Evolutionary conservation across 2,888 invertebrate species (phyloP).

Genomic region (Melieria omissa): DNA sequence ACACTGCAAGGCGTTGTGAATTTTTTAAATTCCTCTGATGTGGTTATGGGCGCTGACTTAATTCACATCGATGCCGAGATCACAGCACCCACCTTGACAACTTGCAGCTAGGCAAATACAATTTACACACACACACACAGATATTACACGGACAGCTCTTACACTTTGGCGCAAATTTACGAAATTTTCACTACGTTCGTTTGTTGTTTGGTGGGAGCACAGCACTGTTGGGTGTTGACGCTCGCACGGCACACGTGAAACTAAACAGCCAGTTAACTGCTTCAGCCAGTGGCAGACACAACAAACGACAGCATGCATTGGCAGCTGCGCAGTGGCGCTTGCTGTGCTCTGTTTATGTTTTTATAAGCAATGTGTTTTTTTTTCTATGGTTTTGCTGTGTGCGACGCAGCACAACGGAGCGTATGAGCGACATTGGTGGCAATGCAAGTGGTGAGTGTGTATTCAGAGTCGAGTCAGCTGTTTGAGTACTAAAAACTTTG

Average conservation of each 20-base stretch:
- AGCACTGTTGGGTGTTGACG: constrained; percentile 3
- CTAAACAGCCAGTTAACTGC: no score
- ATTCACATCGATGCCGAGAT: no score
- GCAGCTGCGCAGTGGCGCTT: constrained; percentile 21
- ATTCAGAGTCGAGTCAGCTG: no score
- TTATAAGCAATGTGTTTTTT: not conserved
- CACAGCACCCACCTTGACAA: no score
- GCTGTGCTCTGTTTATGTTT: not conserved
- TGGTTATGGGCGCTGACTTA: no score
- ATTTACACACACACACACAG: not conserved
- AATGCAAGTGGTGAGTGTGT: no score
- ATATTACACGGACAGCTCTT: not conserved
- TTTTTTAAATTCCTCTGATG: no score
- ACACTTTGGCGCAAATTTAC: not conserved
- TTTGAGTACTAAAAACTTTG: no score
- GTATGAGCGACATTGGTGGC: constrained; percentile 16
- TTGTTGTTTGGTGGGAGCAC: not conserved
- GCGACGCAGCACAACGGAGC: not conserved
- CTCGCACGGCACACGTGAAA: not conserved
- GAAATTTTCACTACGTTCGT: not conserved
- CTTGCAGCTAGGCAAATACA: no score
- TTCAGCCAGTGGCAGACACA: no score
- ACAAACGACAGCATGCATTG: constrained; percentile 12
- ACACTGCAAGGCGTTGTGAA: no score
- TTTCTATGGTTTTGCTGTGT: not conserved